These are phyloP conservation scores for Ramazzottius varieornatus DNA, from an alignment of 2,888 invertebrate species.

Conservation along the genomic window DNA sequence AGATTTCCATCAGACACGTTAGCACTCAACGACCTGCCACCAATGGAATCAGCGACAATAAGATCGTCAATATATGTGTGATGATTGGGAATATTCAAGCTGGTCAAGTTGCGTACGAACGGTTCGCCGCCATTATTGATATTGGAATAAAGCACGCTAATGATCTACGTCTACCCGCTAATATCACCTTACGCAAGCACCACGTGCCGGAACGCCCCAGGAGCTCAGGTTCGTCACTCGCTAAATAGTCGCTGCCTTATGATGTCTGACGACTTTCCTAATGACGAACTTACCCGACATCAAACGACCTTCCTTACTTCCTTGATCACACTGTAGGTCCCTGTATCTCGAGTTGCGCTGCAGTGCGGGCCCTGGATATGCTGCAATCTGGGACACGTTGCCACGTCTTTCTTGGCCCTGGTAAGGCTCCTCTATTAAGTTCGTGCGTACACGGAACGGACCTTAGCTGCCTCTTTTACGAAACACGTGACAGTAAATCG, in stretches of 20 bases:
- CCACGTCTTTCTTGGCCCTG: not conserved
- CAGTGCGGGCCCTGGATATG: not conserved
- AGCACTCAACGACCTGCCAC: too few species aligned
- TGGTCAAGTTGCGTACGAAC: not conserved
- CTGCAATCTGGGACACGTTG: not conserved
- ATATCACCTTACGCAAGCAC: not conserved
- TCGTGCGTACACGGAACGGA: too few species aligned
- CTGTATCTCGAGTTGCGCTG: not conserved
- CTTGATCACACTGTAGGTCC: too few species aligned
- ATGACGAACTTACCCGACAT: too few species aligned
- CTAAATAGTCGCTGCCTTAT: too few species aligned
- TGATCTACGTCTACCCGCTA: not conserved
- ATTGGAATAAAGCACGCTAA: not conserved
- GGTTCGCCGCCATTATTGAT: not conserved
- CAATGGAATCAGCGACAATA: too few species aligned
- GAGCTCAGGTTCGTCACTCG: too few species aligned
- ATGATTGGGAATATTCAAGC: not conserved
- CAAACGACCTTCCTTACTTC: too few species aligned
- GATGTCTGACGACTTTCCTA: too few species aligned
- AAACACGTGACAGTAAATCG: too few species aligned
- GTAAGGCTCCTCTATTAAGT: not conserved
- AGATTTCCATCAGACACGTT: too few species aligned
- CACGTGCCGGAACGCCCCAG: not conserved
- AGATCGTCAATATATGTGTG: not conserved
- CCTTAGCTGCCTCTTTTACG: too few species aligned